Evolutionary conservation across 2,797 vertebrate species (phyloP), one percentile per base, ranked within the genome.

Genomic region (Xiphorhynchus erythropygius): DNA sequence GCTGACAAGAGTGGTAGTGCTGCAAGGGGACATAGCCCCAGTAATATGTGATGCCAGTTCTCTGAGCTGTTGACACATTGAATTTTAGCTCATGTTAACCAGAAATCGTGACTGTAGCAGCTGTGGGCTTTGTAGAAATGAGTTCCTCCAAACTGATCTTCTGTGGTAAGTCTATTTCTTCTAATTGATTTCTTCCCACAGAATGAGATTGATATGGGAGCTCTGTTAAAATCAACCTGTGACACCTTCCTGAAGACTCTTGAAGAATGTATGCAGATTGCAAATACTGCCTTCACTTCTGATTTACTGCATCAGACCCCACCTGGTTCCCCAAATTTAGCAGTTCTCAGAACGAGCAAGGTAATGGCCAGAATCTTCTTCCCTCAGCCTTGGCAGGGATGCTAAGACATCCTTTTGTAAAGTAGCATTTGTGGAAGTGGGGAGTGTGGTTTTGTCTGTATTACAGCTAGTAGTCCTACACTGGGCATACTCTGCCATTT

Each of bases 241-340:
- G 98, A 98, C 67, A 99, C 99, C 46, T 99, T 99, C 87, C 98
- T 99, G 90, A 99, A 99, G 97, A 99, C 99, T 33, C 97, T 99
- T 92, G 99, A 99, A 95, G 99, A 99, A 95, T 99, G 99, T 97
- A 99, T 99, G 99, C 98, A 99, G 97, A 99, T 99, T 83, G 99
- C 99, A 92, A 99, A 99, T 79, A 98, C 96, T 63, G 98, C 99
- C 84, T 99, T 99, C 92, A 98, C 97, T 77, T 97, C 99, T 6
- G 98, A 99, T 57, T 96, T 98, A 67, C 17, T 98, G 62, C 98
- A 97, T 49, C 98, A 95, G 49, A 99, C 98, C 56, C 98, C 99
- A 2, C 99, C 99, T 6, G 98, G 98, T 55, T 99, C 99, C 57
- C 99, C 99, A 10, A 98, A 98, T 77, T 97, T 99, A 84, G 98